Evolutionary conservation across 64 coral and sea anemone species (phyloP).

Genomic region (Montipora cactus): DNA sequence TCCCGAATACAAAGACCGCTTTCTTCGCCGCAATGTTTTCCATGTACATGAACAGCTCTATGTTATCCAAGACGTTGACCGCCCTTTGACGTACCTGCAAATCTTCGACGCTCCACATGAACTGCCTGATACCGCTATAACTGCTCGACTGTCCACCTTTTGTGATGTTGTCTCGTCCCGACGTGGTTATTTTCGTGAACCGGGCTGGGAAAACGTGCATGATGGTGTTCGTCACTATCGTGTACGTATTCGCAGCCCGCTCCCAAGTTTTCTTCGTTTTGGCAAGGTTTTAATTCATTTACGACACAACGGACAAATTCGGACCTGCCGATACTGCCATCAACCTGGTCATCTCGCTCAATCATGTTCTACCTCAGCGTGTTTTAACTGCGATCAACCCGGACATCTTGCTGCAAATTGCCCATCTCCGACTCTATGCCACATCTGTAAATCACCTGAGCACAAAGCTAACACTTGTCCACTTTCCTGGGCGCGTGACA

Average conservation of each 20-base stretch:
- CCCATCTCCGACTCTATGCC: not conserved
- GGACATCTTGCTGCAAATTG: not conserved
- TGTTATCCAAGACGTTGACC: not conserved
- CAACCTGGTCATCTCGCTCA: not conserved
- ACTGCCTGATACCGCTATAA: not conserved
- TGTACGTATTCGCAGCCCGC: not conserved
- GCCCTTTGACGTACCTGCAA: not conserved
- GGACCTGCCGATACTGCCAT: not conserved
- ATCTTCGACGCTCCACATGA: not conserved
- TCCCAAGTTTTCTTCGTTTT: constrained; percentile 7
- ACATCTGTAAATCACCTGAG: not conserved
- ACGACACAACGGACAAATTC: not conserved
- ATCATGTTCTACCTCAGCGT: not conserved
- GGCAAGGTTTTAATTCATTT: not conserved
- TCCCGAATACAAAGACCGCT: not conserved
- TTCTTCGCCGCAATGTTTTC: not conserved
- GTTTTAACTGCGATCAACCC: not conserved
- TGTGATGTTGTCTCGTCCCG: not conserved
- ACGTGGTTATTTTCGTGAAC: not conserved
- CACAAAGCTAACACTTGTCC: not conserved
- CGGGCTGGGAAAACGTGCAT: not conserved
- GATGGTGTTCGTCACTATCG: not conserved
- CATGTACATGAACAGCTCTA: not conserved
- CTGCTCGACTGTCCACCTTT: not conserved
- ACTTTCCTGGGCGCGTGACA: not conserved